Evolutionary conservation across 2,797 vertebrate genomes (phyloP).

Genomic region (Babyrousa celebensis): DNA sequence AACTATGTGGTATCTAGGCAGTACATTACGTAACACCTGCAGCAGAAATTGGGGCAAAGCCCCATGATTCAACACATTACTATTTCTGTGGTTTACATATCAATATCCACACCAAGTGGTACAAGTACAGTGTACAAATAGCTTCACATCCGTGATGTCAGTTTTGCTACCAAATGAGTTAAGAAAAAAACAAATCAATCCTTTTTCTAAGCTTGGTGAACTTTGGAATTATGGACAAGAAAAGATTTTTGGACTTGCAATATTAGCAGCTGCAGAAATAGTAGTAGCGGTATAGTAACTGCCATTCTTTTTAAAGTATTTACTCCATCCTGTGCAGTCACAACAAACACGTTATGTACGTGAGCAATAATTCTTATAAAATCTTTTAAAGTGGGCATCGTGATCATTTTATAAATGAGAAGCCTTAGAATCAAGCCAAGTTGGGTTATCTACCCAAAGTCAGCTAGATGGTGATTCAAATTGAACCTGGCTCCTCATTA

Average conservation of each 20-base stretch:
- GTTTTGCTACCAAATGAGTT: background rate
- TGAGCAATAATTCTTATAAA: background rate
- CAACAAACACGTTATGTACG: background rate
- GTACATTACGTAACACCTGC: background rate
- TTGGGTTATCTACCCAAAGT: background rate
- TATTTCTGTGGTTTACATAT: background rate
- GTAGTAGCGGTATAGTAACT: accelerated
- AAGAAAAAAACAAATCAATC: background rate
- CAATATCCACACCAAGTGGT: background rate
- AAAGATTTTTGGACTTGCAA: background rate
- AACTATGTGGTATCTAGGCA: background rate
- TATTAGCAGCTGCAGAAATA: background rate
- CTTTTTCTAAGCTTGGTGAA: background rate
- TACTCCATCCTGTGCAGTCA: background rate
- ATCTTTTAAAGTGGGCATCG: background rate
- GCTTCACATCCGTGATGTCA: background rate
- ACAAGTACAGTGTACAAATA: background rate
- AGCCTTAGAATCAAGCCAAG: background rate
- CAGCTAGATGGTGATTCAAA: background rate
- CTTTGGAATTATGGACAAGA: background rate
- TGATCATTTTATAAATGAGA: background rate
- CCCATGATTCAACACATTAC: background rate
- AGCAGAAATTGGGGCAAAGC: background rate
- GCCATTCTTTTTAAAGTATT: background rate
- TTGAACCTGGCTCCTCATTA: background rate